These are phyloP conservation scores for Bugulina stolonifera DNA, from an alignment of 2,888 invertebrate species.

Conservation along the genomic window DNA sequence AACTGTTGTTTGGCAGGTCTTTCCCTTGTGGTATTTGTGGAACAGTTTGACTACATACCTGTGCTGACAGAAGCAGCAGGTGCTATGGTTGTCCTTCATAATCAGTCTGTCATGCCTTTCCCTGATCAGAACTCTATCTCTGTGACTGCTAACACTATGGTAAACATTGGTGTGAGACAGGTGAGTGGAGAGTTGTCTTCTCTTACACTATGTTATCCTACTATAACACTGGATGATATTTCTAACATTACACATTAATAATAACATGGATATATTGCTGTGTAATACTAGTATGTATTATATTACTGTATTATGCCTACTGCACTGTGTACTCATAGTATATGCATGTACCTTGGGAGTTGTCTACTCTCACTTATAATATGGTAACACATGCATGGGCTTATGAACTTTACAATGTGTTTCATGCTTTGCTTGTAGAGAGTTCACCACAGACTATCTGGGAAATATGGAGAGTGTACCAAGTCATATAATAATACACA, in stretches of 20 bases:
- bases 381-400: neutral
- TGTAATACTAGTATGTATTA: too few relatives aligned
- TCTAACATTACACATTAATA: too few relatives aligned
- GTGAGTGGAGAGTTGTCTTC: neutral
- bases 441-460: conserved; percentile 2
- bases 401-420: neutral
- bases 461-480: conserved; percentile 19
- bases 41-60: conserved; percentile 17
- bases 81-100: conserved; percentile 6
- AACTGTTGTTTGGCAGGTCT: neutral
- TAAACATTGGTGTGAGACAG: conserved; percentile 9
- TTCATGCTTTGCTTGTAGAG: neutral
- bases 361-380: too few relatives aligned
- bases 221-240: too few relatives aligned
- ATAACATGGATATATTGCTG: too few relatives aligned
- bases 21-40: neutral
- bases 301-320: too few relatives aligned
- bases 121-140: conserved; percentile 17
- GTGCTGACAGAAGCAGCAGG: conserved; percentile 10
- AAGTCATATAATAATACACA: neutral
- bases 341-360: too few relatives aligned
- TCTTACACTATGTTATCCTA: neutral
- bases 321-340: too few relatives aligned
- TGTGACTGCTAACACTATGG: conserved; percentile 3
- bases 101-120: conserved; percentile 21